Evolutionary conservation across 1,140 invertebrate species (phyloP).

Genomic region (Caenorhabditis elegans): DNA sequence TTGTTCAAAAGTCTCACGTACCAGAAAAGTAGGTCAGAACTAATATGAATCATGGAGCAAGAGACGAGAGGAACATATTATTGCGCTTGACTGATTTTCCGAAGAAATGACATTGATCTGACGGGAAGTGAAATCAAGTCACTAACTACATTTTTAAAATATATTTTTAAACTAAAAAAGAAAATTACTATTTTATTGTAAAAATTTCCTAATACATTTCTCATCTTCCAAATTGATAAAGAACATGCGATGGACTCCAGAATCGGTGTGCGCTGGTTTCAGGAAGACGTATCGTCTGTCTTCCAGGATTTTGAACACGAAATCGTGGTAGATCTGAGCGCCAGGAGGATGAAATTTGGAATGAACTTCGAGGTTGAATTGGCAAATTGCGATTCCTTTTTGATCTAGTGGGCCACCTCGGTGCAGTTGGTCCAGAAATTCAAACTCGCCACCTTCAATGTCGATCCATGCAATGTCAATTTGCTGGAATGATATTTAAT

Average conservation of each 20-base stretch:
- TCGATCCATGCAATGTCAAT: neutral
- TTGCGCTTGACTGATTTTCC: no score
- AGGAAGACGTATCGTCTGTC: neutral
- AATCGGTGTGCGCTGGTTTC: neutral
- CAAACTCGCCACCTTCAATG: neutral
- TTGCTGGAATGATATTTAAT: no score
- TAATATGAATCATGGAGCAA: no score
- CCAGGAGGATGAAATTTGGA: neutral
- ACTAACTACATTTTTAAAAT: no score
- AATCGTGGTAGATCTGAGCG: neutral
- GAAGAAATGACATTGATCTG: no score
- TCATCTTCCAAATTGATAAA: neutral
- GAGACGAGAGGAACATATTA: no score
- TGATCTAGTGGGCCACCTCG: neutral
- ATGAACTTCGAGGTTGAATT: conserved; percentile 8
- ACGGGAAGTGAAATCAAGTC: no score
- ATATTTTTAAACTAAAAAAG: no score
- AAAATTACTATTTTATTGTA: conserved; percentile 31
- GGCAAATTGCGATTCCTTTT: conserved; percentile 7
- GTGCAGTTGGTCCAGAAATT: neutral
- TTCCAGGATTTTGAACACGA: neutral
- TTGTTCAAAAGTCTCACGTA: no score
- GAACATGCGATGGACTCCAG: neutral
- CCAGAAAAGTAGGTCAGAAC: no score
- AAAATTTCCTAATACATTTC: neutral